Conservation (phyloP, 2,113 vertebrate genomes). For the Salvelinus alpinus region DNA sequence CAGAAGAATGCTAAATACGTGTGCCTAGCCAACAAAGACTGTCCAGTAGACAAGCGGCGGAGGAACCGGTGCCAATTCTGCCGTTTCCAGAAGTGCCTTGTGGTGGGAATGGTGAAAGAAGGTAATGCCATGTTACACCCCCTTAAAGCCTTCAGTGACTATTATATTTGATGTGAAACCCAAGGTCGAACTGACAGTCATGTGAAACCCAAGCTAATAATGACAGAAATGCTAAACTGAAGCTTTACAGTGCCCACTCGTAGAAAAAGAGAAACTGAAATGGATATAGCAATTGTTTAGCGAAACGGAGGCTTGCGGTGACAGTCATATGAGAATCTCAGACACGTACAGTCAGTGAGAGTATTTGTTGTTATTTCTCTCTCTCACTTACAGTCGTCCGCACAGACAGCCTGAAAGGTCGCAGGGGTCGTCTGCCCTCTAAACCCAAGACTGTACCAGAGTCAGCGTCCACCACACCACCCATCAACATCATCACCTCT, state of each 20-base stretch:
- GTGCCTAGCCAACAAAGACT: constrained; percentile 94
- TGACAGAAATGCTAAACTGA: constrained; percentile 24
- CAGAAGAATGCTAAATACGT: constrained; percentile 98
- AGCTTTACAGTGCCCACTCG: constrained; percentile 41
- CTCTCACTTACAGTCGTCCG: constrained; percentile 81
- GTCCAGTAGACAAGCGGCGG: constrained; percentile 93
- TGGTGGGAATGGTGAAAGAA: constrained; percentile 97
- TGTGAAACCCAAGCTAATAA: constrained; percentile 38
- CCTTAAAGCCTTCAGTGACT: neutral
- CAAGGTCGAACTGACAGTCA: constrained; percentile 32
- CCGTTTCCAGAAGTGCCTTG: constrained; percentile 95
- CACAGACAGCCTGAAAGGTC: constrained; percentile 91
- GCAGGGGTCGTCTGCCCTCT: constrained; percentile 88
- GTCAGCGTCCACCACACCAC: constrained; percentile 61
- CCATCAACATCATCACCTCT: constrained; percentile 83
- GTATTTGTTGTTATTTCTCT: neutral
- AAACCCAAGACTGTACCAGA: constrained; percentile 84
- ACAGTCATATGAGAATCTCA: constrained; percentile 16
- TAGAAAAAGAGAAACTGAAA: constrained; percentile 46
- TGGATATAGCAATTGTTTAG: constrained; percentile 19
- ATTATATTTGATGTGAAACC: constrained; percentile 31
- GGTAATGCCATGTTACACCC: constrained; percentile 68
- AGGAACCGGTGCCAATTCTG: constrained; percentile 96
- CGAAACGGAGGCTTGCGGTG: neutral
- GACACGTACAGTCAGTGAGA: constrained; percentile 3